Percentiles rank a stretch among this genome's conserved stretches.
Conservation (phyloP, 2,113 vertebrate species). For the Oplegnathus fasciatus region DNA sequence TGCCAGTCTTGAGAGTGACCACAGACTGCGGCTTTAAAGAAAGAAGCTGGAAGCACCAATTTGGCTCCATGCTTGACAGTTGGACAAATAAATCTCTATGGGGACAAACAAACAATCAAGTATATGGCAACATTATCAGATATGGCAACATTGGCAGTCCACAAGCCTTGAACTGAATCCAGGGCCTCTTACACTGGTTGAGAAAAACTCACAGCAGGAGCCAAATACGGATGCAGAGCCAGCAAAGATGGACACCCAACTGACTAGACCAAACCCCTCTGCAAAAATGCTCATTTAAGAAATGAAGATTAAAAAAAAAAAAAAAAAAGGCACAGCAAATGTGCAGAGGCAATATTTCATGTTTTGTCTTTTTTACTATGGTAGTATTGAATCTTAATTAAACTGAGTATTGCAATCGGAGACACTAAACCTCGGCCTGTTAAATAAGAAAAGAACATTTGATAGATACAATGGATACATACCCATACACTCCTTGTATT, state of each 20-base stretch:
- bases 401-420: background rate
- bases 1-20: constrained; percentile 42
- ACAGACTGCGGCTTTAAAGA: constrained; percentile 50
- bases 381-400: background rate
- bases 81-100: constrained; percentile 62
- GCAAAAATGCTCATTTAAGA: constrained; percentile 39
- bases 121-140: constrained; percentile 71
- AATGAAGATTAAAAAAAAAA: constrained; percentile 1
- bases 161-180: constrained; percentile 59
- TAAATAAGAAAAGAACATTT: constrained; percentile 1
- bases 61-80: constrained; percentile 57
- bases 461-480: background rate
- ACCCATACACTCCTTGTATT: background rate
- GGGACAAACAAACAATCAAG: constrained; percentile 73
- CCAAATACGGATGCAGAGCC: constrained; percentile 49
- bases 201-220: constrained; percentile 42
- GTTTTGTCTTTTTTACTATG: constrained; percentile 4
- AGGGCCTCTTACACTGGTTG: constrained; percentile 61
- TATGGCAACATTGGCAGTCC: constrained; percentile 59
- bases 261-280: constrained; percentile 22
- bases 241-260: constrained; percentile 42
- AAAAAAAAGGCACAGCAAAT: background rate
- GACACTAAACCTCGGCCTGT: constrained; percentile 3
- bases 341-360: background rate
- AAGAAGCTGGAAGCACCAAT: constrained; percentile 38